Evolutionary conservation across 2,113 vertebrate genomes (phyloP), one percentile per base, ranked within the genome.

Genomic region (Antechinus flavipes): DNA sequence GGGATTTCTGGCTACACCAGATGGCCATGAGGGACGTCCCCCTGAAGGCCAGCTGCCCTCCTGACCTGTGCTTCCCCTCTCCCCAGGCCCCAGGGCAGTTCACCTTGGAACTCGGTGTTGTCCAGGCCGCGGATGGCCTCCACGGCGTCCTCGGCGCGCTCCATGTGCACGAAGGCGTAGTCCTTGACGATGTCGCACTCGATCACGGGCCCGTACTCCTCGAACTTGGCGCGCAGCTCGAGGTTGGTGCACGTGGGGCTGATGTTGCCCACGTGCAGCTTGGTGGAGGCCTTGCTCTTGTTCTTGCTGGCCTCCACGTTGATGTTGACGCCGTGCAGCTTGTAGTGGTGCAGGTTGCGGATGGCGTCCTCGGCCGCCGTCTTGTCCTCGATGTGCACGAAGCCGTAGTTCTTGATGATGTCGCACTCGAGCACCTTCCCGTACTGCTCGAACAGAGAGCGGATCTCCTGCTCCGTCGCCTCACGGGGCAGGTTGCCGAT

Each of bases 121-220:
- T 99, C 99, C 94, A 99, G 98, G 30, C 99, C 99, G 94, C 98
- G 98, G 98, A 99, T 99, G 98, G 99, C 99, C 96, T 99, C 99
- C 97, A 99, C 99, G 16, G 99, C 99, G 49, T 99, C 99, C 96
- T 99, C 99, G 16, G 99, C 99, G 76, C 99, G 98, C 97, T 99
- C 99, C 99, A 99, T 99, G 98, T 99, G 99, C 89, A 99, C 99
- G 96, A 99, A 99, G 84, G 99, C 99, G 93, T 99, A 99, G 98
- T 99, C 99, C 98, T 99, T 99, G 25, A 99, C 99, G 97, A 99
- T 99, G 98, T 99, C 99, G 90, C 99, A 99, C 97, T 99, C 99
- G 50, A 99, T 98, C 92, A 99, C 99, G 0, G 99, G 95, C 12
- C 99, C 99, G 30, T 99, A 99, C 98, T 99, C 99, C 97, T 99